Base-by-base conservation (phyloP, 2,888 invertebrate genomes). In the Chironomus tentans region DNA sequence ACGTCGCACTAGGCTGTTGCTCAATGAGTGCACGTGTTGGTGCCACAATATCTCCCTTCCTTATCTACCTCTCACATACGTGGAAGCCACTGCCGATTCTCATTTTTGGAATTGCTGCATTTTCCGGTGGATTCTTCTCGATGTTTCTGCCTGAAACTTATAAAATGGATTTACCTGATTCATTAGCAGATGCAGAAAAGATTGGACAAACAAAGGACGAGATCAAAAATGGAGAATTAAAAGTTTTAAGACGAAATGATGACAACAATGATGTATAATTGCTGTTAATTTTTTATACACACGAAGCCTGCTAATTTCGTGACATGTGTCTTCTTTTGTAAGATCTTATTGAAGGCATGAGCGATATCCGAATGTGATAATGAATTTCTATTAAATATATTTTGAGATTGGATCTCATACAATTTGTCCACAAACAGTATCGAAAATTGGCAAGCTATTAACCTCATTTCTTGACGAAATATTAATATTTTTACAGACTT, bases 11-110 rank as follows among this genome's bases (percentile, higher is more conserved):
- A 75, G 96, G 96, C 0, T 87, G 92, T 10, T 89, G 94, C 28
- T 95, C 95, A 0, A 94, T 94, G 86, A 91, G 91, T 77, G 95
- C 95, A 0, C 87, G 96, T 79, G 86, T 95, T 77, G 95, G 95
- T 21, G 83, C 84, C 4, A 83, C 84, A 77, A 77, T 83, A 77
- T 82, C 95, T 1, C 95, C 95, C 0, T 95, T 92, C 80, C 87
- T 95, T 2, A 92, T 93, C 15, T 88, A 90, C n/a, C 81, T 93
- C 78, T 85, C 84, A 21, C 82, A 84, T 48, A 84, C 88, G 0
- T 87, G 87, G 81, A 83, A 84, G 2, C 91, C 90, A 86, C 81
- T 92, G 46, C 93, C 93, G 3, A 88, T 93, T 0, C 81, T 91
- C 47, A 86, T 91, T 61, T 93, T 93, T 80, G 94, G 94, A 13